Conservation (phyloP, 1,140 invertebrate genomes). For the Aporrectodea caliginosa region DNA sequence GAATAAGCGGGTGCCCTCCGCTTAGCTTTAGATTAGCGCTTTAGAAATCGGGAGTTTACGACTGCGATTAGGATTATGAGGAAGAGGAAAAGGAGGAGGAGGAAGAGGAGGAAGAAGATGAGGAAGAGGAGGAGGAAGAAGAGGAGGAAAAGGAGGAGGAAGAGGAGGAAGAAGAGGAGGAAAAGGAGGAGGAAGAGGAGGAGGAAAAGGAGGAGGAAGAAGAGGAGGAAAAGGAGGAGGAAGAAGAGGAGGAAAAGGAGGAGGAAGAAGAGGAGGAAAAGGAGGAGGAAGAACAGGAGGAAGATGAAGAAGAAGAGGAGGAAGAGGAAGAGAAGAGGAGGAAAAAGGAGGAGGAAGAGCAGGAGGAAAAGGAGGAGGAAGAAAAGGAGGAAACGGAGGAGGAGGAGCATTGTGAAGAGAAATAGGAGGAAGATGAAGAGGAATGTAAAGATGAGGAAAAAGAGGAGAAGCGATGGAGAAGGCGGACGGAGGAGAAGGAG, state of each 20-base stretch:
- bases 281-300: not conserved
- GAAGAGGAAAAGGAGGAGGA: not conserved
- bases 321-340: not conserved
- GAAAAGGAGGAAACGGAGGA: not conserved
- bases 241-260: not conserved
- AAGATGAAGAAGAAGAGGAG: not conserved
- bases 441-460: not conserved
- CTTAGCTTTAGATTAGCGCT: too few relatives aligned
- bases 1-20: too few relatives aligned
- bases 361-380: not conserved
- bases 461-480: not conserved
- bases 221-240: not conserved
- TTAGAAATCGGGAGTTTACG: too few relatives aligned
- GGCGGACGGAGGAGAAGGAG: not conserved
- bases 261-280: not conserved
- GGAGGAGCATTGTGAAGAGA: not conserved
- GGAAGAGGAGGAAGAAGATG: not conserved
- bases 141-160: not conserved
- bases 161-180: not conserved
- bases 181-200: not conserved
- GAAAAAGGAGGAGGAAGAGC: not conserved
- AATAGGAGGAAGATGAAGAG: not conserved
- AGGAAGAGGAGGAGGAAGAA: not conserved
- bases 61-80: too few relatives aligned
- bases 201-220: not conserved